phyloP scores from a whole-genome alignment of 2,113 vertebrate species.

The Meriones unguiculatus region DNA sequence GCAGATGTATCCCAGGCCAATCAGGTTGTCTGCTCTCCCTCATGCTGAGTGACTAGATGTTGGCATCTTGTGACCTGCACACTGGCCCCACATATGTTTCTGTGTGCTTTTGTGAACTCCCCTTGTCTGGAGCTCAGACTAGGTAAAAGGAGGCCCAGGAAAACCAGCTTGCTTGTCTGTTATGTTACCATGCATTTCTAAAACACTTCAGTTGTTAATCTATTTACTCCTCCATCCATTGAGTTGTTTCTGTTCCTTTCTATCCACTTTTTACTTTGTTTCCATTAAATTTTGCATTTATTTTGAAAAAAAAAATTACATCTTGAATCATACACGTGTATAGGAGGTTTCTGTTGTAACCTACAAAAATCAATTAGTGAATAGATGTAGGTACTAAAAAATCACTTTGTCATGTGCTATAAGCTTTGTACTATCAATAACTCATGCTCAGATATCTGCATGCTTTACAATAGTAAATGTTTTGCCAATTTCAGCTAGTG shows the following conservation, averaged over 20 bases:
- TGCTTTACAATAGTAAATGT: neutral
- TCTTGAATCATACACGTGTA: no score
- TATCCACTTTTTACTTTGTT: conserved; percentile 88
- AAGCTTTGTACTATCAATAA: neutral
- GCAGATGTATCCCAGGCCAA: neutral
- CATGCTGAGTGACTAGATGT: neutral
- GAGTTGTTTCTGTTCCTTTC: conserved; percentile 79
- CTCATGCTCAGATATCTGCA: no score
- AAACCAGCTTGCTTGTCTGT: conserved; percentile 56
- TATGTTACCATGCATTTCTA: conserved; percentile 64
- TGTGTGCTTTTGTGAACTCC: conserved; percentile 8
- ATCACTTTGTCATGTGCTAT: neutral
- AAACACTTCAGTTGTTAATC: conserved; percentile 66
- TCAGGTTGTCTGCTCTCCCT: neutral
- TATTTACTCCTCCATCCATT: conserved; percentile 71
- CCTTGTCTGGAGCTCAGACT: neutral
- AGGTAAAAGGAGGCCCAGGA: neutral
- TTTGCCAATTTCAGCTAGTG: neutral
- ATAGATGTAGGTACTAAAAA: neutral
- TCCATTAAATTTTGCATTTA: conserved; percentile 90
- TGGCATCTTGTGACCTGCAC: neutral
- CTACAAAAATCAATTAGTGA: neutral
- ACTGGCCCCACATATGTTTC: neutral
- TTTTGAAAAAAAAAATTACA: conserved; percentile 82
- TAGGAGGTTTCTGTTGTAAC: neutral